Evolutionary conservation across 2,797 vertebrate species (phyloP), one percentile per base, ranked within the genome.

Genomic region (Thalassophryne amazonica): DNA sequence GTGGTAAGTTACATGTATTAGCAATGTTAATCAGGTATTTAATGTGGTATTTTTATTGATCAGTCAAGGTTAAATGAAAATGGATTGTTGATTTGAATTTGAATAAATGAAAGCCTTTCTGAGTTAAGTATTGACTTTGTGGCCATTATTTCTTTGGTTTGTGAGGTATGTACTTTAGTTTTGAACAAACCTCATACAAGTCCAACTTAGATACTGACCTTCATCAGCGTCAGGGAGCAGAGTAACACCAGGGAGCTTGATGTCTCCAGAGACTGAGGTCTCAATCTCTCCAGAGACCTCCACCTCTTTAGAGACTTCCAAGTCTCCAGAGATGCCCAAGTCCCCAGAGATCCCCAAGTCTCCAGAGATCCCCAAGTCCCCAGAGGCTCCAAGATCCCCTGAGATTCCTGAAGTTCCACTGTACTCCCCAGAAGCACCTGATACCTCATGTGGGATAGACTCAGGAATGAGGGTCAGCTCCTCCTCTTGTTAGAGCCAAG

Each of bases 401-500:
- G 81, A 80, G 49, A 38, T 64, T 66, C 74, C 84, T 49, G 78
- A 85, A 30, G 36, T 45, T 66, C 74, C 85, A 9, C 87, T 86
- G 41, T 83, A 64, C 30, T 84, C 83, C 76, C 55, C 87, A 63
- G 86, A 85, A 77, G 53, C 64, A 60, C 83, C 79, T 1, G 67
- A 80, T 56, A 62, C 78, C 68, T 92, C 89, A 8, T 85, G 71
- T 52, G 83, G 75, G 33, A 29, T 42, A 49, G 31, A 69, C 39
- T 68, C 78, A 15, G 56, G 33, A 47, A 58, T 73, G 51, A 76
- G 56, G 41, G 72, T 50, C 68, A 83, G 52, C 82, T 86, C 83
- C 66, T 91, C 88, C 83, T 81, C 90, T 92, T 92, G 85, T 90
- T 86, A 86, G 73, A 85, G 86, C 80, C 84, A 86, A 86, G 67